Evolutionary conservation across 2,797 vertebrate species (phyloP).

Genomic region (Acanthiza pusilla): DNA sequence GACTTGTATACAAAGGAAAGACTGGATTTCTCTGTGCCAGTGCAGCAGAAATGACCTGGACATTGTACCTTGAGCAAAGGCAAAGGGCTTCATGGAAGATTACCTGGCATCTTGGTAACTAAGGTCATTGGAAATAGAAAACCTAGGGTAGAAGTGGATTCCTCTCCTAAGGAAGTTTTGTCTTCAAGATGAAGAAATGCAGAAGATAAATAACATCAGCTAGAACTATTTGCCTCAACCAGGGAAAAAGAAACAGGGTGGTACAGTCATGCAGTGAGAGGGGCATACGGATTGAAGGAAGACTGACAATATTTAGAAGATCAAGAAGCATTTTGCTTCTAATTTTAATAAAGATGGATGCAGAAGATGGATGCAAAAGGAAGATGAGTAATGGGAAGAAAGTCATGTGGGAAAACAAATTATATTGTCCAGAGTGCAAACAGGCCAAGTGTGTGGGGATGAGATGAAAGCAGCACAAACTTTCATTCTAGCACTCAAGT

Average conservation of each 20-base stretch:
- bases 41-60: not conserved
- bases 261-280: not conserved
- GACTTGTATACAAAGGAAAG: not conserved
- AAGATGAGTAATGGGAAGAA: not conserved
- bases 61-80: not conserved
- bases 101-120: not conserved
- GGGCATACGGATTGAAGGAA: not conserved
- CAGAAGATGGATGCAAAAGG: not conserved
- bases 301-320: not conserved
- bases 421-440: rapidly evolving
- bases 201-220: not conserved
- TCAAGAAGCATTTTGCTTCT: not conserved
- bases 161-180: not conserved
- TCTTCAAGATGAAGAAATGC: not conserved
- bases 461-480: not conserved
- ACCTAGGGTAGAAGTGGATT: not conserved
- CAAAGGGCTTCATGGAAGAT: not conserved
- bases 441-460: not conserved
- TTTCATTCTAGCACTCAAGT: not conserved
- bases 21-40: not conserved
- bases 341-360: not conserved
- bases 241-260: not conserved
- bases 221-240: not conserved
- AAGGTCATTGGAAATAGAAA: not conserved
- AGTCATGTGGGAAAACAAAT: not conserved